A percentile compares a stretch with the other conserved stretches of the same genome.
phyloP scores from a whole-genome alignment of 1,140 invertebrate genomes.

The Antheraea pernyi region DNA sequence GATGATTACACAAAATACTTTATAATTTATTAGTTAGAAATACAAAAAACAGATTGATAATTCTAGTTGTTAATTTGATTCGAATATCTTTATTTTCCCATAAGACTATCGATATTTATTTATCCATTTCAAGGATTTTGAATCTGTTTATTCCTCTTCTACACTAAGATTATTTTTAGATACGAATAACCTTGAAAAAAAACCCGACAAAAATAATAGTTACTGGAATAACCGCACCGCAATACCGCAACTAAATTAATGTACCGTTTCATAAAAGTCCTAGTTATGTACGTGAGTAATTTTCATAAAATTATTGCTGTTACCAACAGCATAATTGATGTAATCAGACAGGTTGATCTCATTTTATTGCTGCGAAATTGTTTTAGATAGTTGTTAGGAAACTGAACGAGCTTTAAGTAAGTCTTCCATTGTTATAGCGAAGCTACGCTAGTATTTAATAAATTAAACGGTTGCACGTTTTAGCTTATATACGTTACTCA shows the following conservation, averaged over 20 bases:
- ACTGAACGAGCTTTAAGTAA: constrained; percentile 1
- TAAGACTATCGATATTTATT: no score
- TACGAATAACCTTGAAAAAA: not conserved
- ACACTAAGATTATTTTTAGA: not conserved
- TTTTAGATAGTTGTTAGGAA: constrained; percentile 17
- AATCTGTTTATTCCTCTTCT: not conserved
- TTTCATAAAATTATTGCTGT: constrained; percentile 20
- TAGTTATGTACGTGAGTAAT: constrained; percentile 22
- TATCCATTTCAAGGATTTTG: not conserved
- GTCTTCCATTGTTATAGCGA: not conserved
- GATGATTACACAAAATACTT: no score
- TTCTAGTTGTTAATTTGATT: no score
- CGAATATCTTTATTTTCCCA: no score
- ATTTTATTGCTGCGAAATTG: constrained; percentile 26
- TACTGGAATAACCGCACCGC: not conserved
- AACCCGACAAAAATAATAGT: not conserved
- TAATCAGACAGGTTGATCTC: constrained; percentile 23
- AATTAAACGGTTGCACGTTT: not conserved
- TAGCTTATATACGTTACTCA: not conserved
- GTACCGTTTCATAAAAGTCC: constrained; percentile 20
- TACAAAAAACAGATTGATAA: no score
- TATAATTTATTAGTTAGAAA: no score
- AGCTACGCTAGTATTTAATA: no score
- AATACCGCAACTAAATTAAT: constrained; percentile 17
- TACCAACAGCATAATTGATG: constrained; percentile 22